These are phyloP conservation scores for Chunga burmeisteri DNA, from an alignment of 2,113 vertebrate species.

Conservation along the genomic window DNA sequence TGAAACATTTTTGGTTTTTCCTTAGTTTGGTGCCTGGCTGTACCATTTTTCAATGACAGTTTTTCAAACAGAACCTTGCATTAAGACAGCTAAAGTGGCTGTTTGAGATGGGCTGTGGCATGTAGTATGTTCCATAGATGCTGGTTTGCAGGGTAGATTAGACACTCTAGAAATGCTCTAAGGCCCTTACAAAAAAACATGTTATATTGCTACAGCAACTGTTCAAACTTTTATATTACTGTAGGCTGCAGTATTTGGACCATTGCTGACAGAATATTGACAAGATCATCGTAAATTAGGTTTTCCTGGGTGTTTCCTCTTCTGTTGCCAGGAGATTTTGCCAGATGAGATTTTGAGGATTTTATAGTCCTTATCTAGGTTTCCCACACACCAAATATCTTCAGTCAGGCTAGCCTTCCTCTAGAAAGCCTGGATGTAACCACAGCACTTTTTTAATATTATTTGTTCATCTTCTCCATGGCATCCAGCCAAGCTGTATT, in stretches of 20 bases:
- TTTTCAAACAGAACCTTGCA: background rate
- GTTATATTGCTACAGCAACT: background rate
- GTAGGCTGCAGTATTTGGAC: background rate
- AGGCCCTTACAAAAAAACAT: background rate
- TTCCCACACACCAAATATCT: background rate
- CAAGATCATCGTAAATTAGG: background rate
- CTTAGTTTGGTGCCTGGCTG: background rate
- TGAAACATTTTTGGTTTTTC: background rate
- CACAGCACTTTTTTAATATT: background rate
- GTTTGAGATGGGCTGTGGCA: background rate
- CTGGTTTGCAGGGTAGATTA: background rate
- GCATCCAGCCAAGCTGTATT: background rate
- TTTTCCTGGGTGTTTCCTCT: background rate
- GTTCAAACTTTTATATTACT: background rate
- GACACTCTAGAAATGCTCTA: background rate
- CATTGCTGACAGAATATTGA: background rate
- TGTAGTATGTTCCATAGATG: background rate
- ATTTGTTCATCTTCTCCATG: background rate
- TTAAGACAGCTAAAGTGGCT: background rate
- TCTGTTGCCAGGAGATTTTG: background rate
- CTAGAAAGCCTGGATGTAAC: background rate
- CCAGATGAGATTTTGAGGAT: background rate
- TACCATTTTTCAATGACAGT: background rate
- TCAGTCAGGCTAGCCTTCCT: background rate
- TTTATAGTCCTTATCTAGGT: background rate